A percentile compares a stretch with the other conserved stretches of the same genome.
phyloP scores from a whole-genome alignment of 2,797 vertebrate species.

The Artibeus jamaicensis region DNA sequence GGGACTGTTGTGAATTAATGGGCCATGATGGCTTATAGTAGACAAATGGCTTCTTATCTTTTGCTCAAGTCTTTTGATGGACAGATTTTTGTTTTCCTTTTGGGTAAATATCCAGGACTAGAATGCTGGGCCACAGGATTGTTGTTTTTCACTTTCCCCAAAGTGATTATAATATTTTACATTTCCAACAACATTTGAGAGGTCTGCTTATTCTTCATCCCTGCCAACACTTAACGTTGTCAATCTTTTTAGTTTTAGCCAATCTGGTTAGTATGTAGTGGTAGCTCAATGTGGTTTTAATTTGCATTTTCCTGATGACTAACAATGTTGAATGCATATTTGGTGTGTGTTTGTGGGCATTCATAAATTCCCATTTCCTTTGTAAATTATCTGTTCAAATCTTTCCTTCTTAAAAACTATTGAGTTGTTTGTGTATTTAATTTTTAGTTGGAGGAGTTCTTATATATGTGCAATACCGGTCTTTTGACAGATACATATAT shows the following conservation, averaged over 20 bases:
- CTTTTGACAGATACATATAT: neutral
- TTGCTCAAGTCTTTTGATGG: neutral
- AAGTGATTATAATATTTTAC: neutral
- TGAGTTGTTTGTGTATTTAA: neutral
- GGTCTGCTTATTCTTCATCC: neutral
- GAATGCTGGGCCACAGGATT: neutral
- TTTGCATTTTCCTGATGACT: neutral
- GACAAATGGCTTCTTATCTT: neutral
- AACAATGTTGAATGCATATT: neutral
- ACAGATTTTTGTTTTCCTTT: neutral
- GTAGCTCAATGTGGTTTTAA: neutral
- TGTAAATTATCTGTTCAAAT: neutral
- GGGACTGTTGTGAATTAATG: neutral
- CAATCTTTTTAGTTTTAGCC: neutral
- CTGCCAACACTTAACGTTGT: neutral
- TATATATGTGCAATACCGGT: neutral
- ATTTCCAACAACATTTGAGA: neutral
- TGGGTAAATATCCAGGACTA: neutral
- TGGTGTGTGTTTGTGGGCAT: neutral
- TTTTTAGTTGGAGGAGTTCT: neutral
- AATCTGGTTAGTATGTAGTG: neutral
- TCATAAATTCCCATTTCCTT: neutral
- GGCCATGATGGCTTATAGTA: neutral
- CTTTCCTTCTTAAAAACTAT: neutral
- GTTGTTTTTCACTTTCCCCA: neutral